These are phyloP conservation scores for Poeciliopsis paucimaculata DNA, from an alignment of 2,797 vertebrate genomes.

Conservation along the genomic window DNA sequence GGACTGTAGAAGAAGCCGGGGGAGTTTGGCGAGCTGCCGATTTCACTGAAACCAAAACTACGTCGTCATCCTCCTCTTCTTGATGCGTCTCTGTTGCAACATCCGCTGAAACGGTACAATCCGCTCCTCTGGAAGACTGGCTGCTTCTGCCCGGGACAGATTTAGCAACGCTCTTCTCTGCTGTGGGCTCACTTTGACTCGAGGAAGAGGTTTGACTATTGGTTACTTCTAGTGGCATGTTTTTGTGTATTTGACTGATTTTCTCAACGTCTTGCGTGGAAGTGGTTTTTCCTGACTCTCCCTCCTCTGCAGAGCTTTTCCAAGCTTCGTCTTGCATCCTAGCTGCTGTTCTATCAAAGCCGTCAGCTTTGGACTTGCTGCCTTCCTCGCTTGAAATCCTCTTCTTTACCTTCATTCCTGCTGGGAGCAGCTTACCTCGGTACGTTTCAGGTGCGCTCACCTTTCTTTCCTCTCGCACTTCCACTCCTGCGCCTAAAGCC, in stretches of 20 bases:
- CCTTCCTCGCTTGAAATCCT: slow-evolving; percentile 61
- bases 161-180: slow-evolving; percentile 12
- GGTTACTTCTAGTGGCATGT: not conserved
- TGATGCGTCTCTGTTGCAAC: slow-evolving; percentile 5
- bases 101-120: not conserved
- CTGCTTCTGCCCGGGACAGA: slow-evolving; percentile 13
- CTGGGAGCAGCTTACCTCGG: slow-evolving; percentile 65
- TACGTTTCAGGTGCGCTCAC: slow-evolving; percentile 40
- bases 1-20: slow-evolving; percentile 50
- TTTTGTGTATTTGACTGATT: slow-evolving; percentile 5
- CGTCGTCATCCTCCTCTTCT: slow-evolving; percentile 46
- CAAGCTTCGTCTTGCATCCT: slow-evolving; percentile 8
- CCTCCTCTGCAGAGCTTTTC: not conserved
- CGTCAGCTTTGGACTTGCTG: slow-evolving; percentile 1
- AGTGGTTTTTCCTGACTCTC: not conserved
- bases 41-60: slow-evolving; percentile 69
- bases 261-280: slow-evolving; percentile 14
- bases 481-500: not conserved
- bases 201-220: not conserved
- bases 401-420: slow-evolving; percentile 75
- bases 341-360: not conserved
- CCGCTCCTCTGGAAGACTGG: slow-evolving; percentile 16
- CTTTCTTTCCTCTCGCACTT: slow-evolving; percentile 49
- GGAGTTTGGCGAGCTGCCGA: slow-evolving; percentile 59
- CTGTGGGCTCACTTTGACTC: slow-evolving; percentile 1